Base-by-base conservation (phyloP, 2,113 vertebrate genomes). In the Lycaon pictus region DNA sequence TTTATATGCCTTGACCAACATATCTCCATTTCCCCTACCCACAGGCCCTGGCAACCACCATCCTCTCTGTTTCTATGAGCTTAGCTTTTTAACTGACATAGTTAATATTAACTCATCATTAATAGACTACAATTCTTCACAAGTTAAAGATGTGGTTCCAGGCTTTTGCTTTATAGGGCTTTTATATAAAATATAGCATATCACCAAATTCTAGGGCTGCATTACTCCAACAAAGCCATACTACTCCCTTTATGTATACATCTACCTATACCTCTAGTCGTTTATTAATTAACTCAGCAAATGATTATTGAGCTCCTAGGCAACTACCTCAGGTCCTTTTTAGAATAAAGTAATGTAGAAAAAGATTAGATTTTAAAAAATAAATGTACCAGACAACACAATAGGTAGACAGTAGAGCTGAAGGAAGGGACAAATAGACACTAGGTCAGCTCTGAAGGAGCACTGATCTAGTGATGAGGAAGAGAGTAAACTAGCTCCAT, bases 251-350 rank as follows among this genome's bases (percentile, higher is more conserved):
- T 92, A 93, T 60, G 23, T 72, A 95, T 3, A 74, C 22, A 88
- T 74, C 65, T 90, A 69, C 19, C 62, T 37, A 72, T 51, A 80
- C 25, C 15, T 74, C 65, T 92, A 72, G 13, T 88, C 7, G 25
- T 84, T 90, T 84, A 91, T 55, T 92, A 96, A 93, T 86, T 84
- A 63, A 88, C 51, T 97, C 60, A 93, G 51, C 35, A 96, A 97
- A 97, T 53, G 86, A 65, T 80, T 81, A 91, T 4, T 97, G 83
- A 90, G n/a, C 29, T 93, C 60, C 35, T 92, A 89, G 10, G 56
- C 48, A 96, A n/a, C 48, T 37, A 88, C 65, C 25, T 85, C 71
- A 90, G 32, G 11, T 56, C 29, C 27, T 69, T 91, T 91, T 89
- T 58, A 93, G 82, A 95, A 88, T 69, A 96, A 88, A 29, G 23